phyloP scores from a whole-genome alignment of 2,888 invertebrate species.

The Sphaeridia pumilis region DNA sequence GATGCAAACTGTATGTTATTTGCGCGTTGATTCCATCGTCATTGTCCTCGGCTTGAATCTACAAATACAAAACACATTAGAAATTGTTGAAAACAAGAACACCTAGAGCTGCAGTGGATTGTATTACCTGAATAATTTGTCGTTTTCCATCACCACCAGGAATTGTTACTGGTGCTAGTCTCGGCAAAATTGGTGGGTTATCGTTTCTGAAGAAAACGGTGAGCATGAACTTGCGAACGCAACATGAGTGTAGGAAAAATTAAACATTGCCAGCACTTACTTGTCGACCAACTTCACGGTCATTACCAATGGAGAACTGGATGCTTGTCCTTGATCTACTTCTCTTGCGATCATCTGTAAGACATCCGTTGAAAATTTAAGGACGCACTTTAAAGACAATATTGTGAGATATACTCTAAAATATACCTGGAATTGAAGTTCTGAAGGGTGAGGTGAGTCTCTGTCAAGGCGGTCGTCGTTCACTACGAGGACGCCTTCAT shows the following conservation, averaged over 20 bases:
- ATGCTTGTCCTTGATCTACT: conserved; percentile 54
- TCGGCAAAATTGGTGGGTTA: conserved; percentile 68
- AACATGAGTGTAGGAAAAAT: not conserved
- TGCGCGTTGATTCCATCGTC: conserved; percentile 75
- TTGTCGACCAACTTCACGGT: conserved; percentile 47
- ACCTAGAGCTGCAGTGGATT: too few relatives aligned
- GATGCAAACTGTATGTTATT: conserved; percentile 71
- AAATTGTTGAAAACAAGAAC: too few relatives aligned
- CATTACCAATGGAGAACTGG: conserved; percentile 68
- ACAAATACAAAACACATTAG: conserved; percentile 20
- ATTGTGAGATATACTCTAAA: not conserved
- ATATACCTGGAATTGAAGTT: conserved; percentile 66
- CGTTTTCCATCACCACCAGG: conserved; percentile 63
- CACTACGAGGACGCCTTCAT: conserved; percentile 60
- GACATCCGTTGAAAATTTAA: too few relatives aligned
- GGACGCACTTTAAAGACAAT: too few relatives aligned
- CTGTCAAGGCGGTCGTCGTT: conserved; percentile 73
- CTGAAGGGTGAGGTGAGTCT: conserved; percentile 72
- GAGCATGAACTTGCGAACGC: too few relatives aligned
- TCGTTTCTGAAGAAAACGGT: conserved; percentile 52
- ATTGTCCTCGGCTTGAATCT: conserved; percentile 70
- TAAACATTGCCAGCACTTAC: conserved; percentile 5
- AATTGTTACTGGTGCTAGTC: conserved; percentile 65
- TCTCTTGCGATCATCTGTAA: conserved; percentile 67
- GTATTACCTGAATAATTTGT: conserved; percentile 53